Conservation (phyloP, 2,888 invertebrate genomes). For the Ischnus inquisitorius region DNA sequence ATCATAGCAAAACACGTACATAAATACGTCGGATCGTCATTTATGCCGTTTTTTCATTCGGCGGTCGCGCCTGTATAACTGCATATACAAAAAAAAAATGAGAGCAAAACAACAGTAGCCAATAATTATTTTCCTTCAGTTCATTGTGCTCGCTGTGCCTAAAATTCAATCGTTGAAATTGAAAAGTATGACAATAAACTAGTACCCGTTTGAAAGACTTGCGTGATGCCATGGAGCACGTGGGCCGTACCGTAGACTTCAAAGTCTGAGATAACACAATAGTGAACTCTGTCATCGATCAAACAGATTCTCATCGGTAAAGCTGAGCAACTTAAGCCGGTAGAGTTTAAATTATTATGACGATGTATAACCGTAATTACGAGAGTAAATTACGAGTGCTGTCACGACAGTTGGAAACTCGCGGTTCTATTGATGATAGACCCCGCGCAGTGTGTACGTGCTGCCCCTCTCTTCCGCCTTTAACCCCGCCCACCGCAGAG, state of each 20-base stretch:
- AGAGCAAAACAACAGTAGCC: background rate
- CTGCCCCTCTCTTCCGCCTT: background rate
- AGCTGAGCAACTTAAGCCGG: constrained; percentile 45
- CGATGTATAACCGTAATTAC: constrained; percentile 64
- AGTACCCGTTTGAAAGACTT: background rate
- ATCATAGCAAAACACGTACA: constrained; percentile 35
- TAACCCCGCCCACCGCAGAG: background rate
- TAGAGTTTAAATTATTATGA: constrained; percentile 62
- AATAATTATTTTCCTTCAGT: background rate
- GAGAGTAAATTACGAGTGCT: constrained; percentile 61
- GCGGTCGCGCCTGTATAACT: background rate
- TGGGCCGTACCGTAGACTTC: background rate
- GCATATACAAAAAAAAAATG: background rate
- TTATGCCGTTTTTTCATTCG: background rate
- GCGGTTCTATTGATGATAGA: constrained; percentile 26
- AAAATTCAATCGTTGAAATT: background rate
- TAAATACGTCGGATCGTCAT: background rate
- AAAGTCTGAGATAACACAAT: background rate
- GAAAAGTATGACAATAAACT: background rate
- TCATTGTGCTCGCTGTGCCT: too few species aligned
- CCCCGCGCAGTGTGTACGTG: constrained; percentile 12
- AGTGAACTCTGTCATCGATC: constrained; percentile 58
- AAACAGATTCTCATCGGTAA: constrained; percentile 59
- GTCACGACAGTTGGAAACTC: constrained; percentile 48
- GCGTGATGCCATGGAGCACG: background rate